Conservation (phyloP, 1,140 invertebrate species). For the Arctopsyche grandis region DNA sequence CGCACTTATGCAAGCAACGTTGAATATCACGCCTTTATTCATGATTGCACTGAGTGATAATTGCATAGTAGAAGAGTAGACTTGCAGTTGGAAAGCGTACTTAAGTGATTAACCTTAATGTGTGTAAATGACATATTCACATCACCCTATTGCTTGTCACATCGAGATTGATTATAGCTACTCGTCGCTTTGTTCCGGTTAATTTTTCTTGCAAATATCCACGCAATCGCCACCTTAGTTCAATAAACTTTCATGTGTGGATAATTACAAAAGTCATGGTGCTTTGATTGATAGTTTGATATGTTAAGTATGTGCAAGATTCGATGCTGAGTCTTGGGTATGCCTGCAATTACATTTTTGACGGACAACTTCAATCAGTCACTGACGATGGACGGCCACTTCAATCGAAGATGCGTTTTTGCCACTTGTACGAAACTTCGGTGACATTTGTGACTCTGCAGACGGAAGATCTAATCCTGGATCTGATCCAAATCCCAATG, state of each 20-base stretch:
- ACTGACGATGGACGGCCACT: neutral
- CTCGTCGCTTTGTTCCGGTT: neutral
- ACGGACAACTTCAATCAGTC: neutral
- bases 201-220: neutral
- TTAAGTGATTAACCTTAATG: constrained; percentile 24
- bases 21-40: too few relatives aligned
- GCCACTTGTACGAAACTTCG: neutral
- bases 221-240: too few relatives aligned
- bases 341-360: neutral
- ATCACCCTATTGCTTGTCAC: neutral
- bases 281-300: constrained; percentile 10
- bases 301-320: neutral
- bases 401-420: neutral
- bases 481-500: constrained; percentile 36
- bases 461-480: constrained; percentile 31
- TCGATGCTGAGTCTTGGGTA: neutral
- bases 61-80: neutral
- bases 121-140: constrained; percentile 2
- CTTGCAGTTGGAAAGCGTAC: neutral
- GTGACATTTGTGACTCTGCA: neutral
- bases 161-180: constrained; percentile 5
- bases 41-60: constrained; percentile 2
- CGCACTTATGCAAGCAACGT: too few relatives aligned
- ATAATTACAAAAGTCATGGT: neutral
- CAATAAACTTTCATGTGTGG: neutral